Evolutionary conservation across 2,113 vertebrate species (phyloP), one percentile per base, ranked within the genome.

Genomic region (Clinocottus analis): DNA sequence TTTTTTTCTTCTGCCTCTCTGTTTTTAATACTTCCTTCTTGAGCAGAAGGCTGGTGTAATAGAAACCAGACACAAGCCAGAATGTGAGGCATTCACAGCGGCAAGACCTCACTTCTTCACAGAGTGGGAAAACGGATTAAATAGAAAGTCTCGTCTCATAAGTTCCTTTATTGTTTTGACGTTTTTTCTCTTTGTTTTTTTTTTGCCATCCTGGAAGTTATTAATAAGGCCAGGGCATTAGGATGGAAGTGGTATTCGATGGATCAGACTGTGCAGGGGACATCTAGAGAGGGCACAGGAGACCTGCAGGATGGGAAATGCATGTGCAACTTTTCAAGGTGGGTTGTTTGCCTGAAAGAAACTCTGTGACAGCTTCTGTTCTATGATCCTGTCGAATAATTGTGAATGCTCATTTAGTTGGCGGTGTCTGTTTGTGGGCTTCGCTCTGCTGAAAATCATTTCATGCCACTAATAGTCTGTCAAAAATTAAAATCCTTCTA

Each of bases 41-140:
- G 80, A 86, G 91, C 90, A 92, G 85, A 89, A 85, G 88, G 88
- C 88, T 89, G 90, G 86, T 84, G 85, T 92, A 92, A 92, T 87
- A 91, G 92, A 92, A 93, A 89, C 88, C 90, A 91, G 93, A 93
- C 86, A 76, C 82, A 56, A 80, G 84, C 77, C 90, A 93, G 90
- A 91, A 91, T 90, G 92, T 87, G 87, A 93, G 88, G 87, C 88
- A 80, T 88, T 83, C 84, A 77, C 72, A 68, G 80, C 67, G 41
- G 81, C 27, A 47, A 83, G 83, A 88, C 60, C 63, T 89, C 65
- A 77, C 82, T 66, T 84, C 80, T 78, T 55, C 62, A 65, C 70
- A 74, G 87, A 71, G 79, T 69, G 70, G 56, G 55, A 5, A 77
- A 85, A 82, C 37, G 31, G 74, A 79, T 75, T 37, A 49, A 82